Evolutionary conservation across 2,888 invertebrate genomes (phyloP), one percentile per base, ranked within the genome.

Genomic region (Diaprepes abbreviatus): DNA sequence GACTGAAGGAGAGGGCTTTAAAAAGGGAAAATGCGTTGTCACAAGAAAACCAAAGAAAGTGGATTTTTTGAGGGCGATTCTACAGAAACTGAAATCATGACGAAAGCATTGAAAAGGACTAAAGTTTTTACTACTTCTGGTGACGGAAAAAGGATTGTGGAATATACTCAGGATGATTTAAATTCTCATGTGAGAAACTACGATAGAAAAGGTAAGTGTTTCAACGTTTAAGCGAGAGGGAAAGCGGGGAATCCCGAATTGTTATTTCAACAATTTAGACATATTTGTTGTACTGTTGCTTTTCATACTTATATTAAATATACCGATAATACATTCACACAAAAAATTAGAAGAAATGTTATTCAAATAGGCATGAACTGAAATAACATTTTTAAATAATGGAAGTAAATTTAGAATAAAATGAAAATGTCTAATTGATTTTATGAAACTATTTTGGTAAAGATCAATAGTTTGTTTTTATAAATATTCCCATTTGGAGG

Each of bases 61-160:
- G 93, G 93, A 74, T 93, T 92, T 83, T 93, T 92, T 87, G 93
- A 93, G 85, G 92, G 92, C 76, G 90, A 89, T 82, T 88, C 88
- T 80, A 88, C 88, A 79, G 89, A 89, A 80, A 88, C 88, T 74
- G 85, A 85, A 85, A 89, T 88, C 68, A 84, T 84, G 85, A 83
- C 83, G 40, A 83, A 81, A 78, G 81, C 82, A 65, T 75, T 83
- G 62, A 84, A 84, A 81, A 81, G 84, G 78, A 83, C 83, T 78
- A 83, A 81, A 78, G 80, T 80, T 67, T 82, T 79, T 75, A 83
- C 81, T 3, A 79, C 80, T 38, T 82, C 82, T 21, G 80, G 80
- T 77, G 83, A 82, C 55, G 76, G 75, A 4, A 78, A 74, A 68
- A 75, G 72, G 55, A 76, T 73, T 72, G 70, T 79, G 43, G 83